Evolutionary conservation across 2,113 vertebrate genomes (phyloP), one percentile per base, ranked within the genome.

Genomic region (Sceloporus undulatus): DNA sequence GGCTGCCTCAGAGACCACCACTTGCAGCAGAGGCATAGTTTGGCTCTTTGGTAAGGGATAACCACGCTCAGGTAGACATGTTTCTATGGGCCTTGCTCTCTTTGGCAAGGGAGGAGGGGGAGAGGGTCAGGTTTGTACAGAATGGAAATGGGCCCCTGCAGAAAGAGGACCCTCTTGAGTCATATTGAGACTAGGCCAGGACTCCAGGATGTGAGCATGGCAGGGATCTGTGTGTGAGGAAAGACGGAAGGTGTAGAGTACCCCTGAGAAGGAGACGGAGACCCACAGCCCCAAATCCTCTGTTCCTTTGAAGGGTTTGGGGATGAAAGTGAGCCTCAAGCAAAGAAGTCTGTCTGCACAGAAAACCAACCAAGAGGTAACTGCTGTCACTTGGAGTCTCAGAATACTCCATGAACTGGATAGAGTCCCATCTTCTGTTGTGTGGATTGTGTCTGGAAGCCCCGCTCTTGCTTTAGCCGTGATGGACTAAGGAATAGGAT

Each of bases 181-280:
- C 2, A 9, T 59, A 59, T 59, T 91, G 42, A n/a, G 34, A 70
- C 3, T 89, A 92, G 95, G 91, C 90, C 91, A 79, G 84, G 34
- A 85, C 88, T 84, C 91, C 79, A 29, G 76, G 90, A 95, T 85
- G 86, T 65, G 85, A 90, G 92, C 84, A 86, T 88, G 90, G 91
- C 91, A 77, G 91, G 91, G 90, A 74, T 92, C 84, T 88, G 91
- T 40, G 88, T 48, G 19, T 62, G 70, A 75, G 4, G 34, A 76
- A 85, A 9, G 23, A 40, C 38, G 34, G 13, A 21, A 10, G 52
- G 14, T 5, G 48, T 5, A 48, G 5, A 48, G 48, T 48, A 48
- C 48, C 5, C 48, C 48, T 5, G 48, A 48, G 48, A 48, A 48
- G 48, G 48, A 48, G 48, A 48, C 5, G 48, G 48, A 5, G 48